Conservation (phyloP, 2,113 vertebrate species). For the Amphiprion ocellaris region DNA sequence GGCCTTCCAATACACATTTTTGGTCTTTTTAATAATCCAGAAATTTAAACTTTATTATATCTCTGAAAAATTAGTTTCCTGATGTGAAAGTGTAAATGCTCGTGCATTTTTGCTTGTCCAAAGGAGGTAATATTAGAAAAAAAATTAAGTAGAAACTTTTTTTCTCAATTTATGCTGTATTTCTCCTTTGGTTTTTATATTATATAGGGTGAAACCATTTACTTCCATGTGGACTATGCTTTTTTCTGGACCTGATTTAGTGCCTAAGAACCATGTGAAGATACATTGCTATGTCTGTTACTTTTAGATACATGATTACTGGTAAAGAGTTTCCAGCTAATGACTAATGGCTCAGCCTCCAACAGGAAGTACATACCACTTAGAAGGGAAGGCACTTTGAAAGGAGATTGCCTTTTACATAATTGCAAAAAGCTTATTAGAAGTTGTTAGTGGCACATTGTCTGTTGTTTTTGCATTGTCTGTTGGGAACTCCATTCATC, state of each 20-base stretch:
- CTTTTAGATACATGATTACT: slow-evolving; percentile 35
- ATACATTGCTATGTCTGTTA: slow-evolving; percentile 36
- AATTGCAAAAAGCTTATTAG: slow-evolving; percentile 53
- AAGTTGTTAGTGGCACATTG: slow-evolving; percentile 17
- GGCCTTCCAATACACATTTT: too few species aligned
- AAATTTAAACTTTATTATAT: too few species aligned
- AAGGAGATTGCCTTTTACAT: slow-evolving; percentile 29
- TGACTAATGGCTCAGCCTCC: slow-evolving; percentile 54
- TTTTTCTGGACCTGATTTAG: background rate
- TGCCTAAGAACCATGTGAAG: background rate
- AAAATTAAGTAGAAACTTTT: too few species aligned
- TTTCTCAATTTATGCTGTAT: background rate
- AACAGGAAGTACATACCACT: slow-evolving; percentile 59
- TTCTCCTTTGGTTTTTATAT: too few species aligned
- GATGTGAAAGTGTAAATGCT: too few species aligned
- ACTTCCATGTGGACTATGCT: background rate
- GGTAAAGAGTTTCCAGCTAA: slow-evolving; percentile 52
- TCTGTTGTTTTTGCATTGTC: background rate
- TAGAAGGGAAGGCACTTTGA: slow-evolving; percentile 18
- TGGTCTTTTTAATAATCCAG: too few species aligned
- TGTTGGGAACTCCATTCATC: background rate
- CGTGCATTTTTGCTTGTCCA: too few species aligned
- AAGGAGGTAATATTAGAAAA: too few species aligned
- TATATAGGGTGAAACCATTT: background rate
- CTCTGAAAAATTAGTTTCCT: too few species aligned